Conservation (phyloP, 2,113 vertebrate species). For the Apodemus speciosus region DNA sequence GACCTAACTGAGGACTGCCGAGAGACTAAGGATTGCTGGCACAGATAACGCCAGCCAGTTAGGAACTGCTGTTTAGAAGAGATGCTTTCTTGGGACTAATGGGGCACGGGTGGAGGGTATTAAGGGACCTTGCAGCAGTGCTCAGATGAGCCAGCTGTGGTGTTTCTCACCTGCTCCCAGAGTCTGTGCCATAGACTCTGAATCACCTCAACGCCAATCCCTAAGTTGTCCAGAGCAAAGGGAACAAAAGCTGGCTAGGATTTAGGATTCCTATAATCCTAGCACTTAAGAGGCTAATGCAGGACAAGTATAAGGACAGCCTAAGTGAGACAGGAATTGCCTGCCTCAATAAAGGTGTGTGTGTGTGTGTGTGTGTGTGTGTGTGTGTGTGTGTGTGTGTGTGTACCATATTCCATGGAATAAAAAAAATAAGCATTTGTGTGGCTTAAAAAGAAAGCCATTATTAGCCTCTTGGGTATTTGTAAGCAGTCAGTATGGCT, state of each 20-base stretch:
- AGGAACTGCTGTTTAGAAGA: no score
- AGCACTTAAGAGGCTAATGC: not conserved
- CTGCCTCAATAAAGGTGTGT: not conserved
- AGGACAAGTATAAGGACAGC: not conserved
- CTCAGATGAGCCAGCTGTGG: no score
- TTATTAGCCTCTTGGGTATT: conserved; percentile 45
- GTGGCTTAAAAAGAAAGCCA: conserved; percentile 40
- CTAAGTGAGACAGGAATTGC: not conserved
- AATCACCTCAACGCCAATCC: no score
- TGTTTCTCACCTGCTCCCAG: no score
- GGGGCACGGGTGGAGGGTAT: no score
- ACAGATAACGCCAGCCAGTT: no score
- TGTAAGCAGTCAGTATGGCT: not conserved
- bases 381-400: not conserved
- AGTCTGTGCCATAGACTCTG: no score
- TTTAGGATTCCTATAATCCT: not conserved
- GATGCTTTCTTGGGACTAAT: no score
- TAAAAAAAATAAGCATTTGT: conserved; percentile 7
- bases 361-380: not conserved
- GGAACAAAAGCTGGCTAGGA: not conserved
- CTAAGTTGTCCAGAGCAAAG: no score
- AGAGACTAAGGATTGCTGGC: no score
- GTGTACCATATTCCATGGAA: not conserved
- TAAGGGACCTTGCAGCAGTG: no score
- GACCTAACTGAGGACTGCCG: no score